Conservation (phyloP, 2,797 vertebrate genomes). For the Spondyliosoma cantharus region DNA sequence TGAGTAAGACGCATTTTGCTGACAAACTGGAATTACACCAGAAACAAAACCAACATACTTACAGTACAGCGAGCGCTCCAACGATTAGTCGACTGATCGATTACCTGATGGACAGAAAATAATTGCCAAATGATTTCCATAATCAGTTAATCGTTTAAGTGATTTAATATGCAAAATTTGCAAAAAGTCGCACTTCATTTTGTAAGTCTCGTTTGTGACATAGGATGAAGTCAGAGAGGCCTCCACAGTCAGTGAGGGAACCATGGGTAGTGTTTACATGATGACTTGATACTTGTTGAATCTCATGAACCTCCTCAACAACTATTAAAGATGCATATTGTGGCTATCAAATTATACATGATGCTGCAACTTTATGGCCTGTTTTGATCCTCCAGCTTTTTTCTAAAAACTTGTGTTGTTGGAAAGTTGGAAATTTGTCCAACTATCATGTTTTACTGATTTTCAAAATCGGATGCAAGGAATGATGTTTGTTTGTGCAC, state of each 20-base stretch:
- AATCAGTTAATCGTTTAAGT: no score
- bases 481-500: not conserved
- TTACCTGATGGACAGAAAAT: no score
- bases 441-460: not conserved
- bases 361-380: not conserved
- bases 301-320: not conserved
- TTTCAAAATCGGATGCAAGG: not conserved
- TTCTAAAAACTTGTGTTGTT: not conserved
- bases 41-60: conserved; percentile 4
- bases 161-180: no score
- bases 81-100: no score
- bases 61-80: no score
- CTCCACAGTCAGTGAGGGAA: not conserved
- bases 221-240: no score
- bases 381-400: not conserved
- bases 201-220: not conserved
- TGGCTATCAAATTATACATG: not conserved
- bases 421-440: not conserved
- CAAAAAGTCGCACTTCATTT: not conserved
- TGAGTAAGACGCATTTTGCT: conserved; percentile 2
- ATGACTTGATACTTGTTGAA: not conserved
- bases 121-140: no score
- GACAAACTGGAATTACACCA: conserved; percentile 6
- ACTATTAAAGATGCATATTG: not conserved
- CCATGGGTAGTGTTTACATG: not conserved